Conservation (phyloP, 2,888 invertebrate species). For the Chrysomela aeneicollis region DNA sequence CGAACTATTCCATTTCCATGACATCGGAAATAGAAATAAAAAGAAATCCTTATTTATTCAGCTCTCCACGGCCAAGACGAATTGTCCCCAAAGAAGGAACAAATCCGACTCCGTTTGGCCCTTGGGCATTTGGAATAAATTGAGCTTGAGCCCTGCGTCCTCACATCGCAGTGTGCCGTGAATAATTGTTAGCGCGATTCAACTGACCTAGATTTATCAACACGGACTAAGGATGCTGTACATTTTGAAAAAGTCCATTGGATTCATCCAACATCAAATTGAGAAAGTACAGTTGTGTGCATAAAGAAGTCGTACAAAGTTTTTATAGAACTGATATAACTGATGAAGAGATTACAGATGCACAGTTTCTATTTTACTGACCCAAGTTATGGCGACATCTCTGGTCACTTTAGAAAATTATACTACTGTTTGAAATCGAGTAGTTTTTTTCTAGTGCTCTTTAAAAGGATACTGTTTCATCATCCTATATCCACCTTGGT, state of each 20-base stretch:
- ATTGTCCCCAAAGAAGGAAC: constrained; percentile 52
- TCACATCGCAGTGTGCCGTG: constrained; percentile 30
- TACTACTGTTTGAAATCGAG: too few species aligned
- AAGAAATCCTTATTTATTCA: constrained; percentile 48
- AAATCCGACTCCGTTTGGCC: constrained; percentile 51
- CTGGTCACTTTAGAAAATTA: too few species aligned
- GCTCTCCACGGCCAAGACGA: constrained; percentile 51
- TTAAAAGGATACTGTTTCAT: too few species aligned
- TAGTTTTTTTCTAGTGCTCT: too few species aligned
- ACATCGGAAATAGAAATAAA: neutral
- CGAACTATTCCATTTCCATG: constrained; percentile 1
- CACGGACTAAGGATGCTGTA: neutral
- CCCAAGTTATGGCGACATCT: too few species aligned
- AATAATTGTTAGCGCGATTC: constrained; percentile 36
- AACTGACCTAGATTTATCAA: constrained; percentile 22
- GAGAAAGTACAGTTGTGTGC: too few species aligned
- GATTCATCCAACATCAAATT: neutral
- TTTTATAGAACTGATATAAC: too few species aligned
- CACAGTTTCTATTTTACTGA: too few species aligned
- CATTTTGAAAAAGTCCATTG: too few species aligned
- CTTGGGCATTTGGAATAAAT: constrained; percentile 54
- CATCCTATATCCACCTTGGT: too few species aligned
- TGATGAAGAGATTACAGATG: too few species aligned
- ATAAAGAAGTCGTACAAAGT: too few species aligned
- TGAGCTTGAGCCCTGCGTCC: constrained; percentile 48